These are phyloP conservation scores for Serilophus lunatus DNA, from an alignment of 2,113 vertebrate species.

Conservation along the genomic window DNA sequence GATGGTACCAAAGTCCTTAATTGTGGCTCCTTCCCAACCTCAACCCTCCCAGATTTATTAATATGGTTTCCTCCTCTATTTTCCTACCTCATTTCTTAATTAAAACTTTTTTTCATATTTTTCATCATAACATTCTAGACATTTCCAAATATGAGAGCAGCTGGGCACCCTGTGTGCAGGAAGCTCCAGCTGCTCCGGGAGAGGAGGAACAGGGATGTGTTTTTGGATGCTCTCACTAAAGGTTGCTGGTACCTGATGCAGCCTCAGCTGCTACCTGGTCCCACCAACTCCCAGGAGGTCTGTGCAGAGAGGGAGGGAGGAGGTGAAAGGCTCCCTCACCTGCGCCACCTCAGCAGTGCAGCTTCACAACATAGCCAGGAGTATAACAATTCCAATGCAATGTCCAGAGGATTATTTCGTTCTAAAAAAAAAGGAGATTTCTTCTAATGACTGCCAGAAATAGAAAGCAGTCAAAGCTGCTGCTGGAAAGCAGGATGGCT, in stretches of 20 bases:
- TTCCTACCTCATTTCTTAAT: background rate
- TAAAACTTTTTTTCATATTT: background rate
- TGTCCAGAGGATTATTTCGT: background rate
- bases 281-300: background rate
- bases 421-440: background rate
- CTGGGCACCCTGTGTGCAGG: background rate
- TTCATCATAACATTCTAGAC: background rate
- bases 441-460: background rate
- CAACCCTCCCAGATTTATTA: background rate
- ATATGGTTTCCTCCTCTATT: background rate
- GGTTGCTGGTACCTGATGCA: background rate
- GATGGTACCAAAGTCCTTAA: background rate
- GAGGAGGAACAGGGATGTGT: background rate
- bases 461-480: background rate
- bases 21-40: background rate
- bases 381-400: background rate
- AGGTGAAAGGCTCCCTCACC: background rate
- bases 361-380: background rate
- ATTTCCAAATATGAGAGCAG: background rate
- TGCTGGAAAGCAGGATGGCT: background rate
- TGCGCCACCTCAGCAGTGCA: rapidly evolving
- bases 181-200: background rate
- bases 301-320: background rate
- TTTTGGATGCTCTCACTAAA: background rate
- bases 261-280: background rate